Evolutionary conservation across 2,113 vertebrate genomes (phyloP).

Genomic region (Leucoraja erinaceus): DNA sequence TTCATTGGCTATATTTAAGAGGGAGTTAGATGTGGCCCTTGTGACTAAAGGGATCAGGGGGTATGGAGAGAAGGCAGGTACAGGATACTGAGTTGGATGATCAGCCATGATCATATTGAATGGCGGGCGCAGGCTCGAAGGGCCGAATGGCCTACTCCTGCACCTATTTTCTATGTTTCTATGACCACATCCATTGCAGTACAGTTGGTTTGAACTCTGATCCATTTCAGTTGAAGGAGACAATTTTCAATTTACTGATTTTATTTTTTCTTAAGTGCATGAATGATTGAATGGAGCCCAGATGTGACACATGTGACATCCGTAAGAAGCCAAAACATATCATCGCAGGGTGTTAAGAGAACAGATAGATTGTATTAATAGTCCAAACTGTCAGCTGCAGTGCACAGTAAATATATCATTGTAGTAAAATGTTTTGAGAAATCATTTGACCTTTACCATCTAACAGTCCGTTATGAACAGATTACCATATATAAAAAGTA

Average conservation of each 20-base stretch:
- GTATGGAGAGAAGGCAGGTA: too few species aligned
- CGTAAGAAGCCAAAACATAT: conserved; percentile 12
- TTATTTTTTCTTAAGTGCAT: background rate
- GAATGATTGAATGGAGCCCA: background rate
- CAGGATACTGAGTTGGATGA: too few species aligned
- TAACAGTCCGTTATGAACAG: background rate
- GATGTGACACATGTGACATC: conserved; percentile 13
- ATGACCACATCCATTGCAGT: too few species aligned
- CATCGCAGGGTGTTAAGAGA: conserved; percentile 19
- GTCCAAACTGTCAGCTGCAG: conserved; percentile 5
- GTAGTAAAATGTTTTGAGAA: background rate
- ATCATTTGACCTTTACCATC: conserved; percentile 13
- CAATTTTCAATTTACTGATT: background rate
- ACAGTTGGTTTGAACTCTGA: background rate
- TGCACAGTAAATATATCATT: conserved; percentile 15
- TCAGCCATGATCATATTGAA: too few species aligned
- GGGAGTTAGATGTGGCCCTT: too few species aligned
- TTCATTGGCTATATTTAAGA: too few species aligned
- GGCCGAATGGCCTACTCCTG: too few species aligned
- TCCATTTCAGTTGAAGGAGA: background rate
- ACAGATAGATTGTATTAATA: conserved; percentile 17
- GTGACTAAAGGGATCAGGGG: too few species aligned
- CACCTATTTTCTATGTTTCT: too few species aligned
- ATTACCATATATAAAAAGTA: background rate
- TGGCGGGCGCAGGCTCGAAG: too few species aligned